Evolutionary conservation across 2,797 vertebrate species (phyloP), one percentile per base, ranked within the genome.

Genomic region (Thamnophis elegans): DNA sequence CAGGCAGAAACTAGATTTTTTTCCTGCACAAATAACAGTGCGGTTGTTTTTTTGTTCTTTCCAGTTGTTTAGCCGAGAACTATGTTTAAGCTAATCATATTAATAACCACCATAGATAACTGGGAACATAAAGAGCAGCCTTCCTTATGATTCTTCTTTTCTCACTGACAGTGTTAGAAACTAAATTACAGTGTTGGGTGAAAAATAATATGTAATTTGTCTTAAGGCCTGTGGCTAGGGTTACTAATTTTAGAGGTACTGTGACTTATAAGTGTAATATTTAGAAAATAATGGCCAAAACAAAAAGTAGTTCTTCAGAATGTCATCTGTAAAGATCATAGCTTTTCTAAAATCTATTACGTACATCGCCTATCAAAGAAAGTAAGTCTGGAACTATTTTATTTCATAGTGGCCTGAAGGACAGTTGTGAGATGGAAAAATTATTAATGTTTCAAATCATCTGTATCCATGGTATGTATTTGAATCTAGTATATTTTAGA

Each of bases 31-130:
- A 91, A 58, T 28, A 91, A 65, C 11, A 85, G 42, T 85, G 25
- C 51, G 85, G 47, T 58, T 91, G 9, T 26, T 58, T 90, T 90
- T 90, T 53, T 59, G 89, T 85, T 85, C 56, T 93, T 89, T 73
- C 90, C 68, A 56, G 60, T 87, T 91, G 68, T 91, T 93, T 93
- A 59, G 87, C 86, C 89, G 58, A 18, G 86, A 89, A 87, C 92
- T 91, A 56, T 93, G 86, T 93, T 93, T 93, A 91, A 93, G 90
- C 87, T 93, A 91, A 93, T 93, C 92, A 93, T 93, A 93, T 91
- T 93, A 93, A 93, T 93, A 89, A 73, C 68, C 85, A 89, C 87
- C 88, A 73, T 20, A 62, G 87, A 91, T 87, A 88, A 93, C 86
- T 47, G 36, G 88, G 59, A 87, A 92, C 68, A 90, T 94, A 36